phyloP scores from a whole-genome alignment of 2,113 vertebrate species.

The Jaculus jaculus region DNA sequence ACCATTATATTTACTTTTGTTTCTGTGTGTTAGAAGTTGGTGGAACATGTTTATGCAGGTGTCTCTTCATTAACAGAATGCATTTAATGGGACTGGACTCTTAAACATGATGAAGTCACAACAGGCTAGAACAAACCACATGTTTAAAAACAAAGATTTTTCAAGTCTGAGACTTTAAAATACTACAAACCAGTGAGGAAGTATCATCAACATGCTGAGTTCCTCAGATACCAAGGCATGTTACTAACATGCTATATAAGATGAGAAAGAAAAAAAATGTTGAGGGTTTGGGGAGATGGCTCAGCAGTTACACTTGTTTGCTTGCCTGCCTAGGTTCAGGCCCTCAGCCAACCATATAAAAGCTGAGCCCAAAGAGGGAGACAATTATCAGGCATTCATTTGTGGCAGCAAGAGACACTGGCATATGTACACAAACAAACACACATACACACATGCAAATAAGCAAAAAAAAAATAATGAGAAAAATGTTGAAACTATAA shows the following conservation, averaged over 20 bases:
- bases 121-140: background rate
- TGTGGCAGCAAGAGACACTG: no score
- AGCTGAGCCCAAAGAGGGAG: no score
- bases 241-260: background rate
- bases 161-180: conserved; percentile 36
- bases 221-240: conserved; percentile 17
- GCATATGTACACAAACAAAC: no score
- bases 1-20: conserved; percentile 30
- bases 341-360: no score
- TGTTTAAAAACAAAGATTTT: conserved; percentile 40
- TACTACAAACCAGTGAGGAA: conserved; percentile 13
- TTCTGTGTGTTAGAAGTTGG: background rate
- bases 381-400: no score
- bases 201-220: background rate
- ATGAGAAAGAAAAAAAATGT: background rate
- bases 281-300: no score
- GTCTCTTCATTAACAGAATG: conserved; percentile 4
- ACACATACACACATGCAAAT: no score
- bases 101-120: conserved; percentile 22
- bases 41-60: background rate
- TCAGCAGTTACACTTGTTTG: no score
- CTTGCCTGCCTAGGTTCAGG: no score
- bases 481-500: background rate
- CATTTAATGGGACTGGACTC: background rate
- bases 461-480: no score